Evolutionary conservation across 2,888 invertebrate genomes (phyloP).

Genomic region (Eupithecia abbreviata): DNA sequence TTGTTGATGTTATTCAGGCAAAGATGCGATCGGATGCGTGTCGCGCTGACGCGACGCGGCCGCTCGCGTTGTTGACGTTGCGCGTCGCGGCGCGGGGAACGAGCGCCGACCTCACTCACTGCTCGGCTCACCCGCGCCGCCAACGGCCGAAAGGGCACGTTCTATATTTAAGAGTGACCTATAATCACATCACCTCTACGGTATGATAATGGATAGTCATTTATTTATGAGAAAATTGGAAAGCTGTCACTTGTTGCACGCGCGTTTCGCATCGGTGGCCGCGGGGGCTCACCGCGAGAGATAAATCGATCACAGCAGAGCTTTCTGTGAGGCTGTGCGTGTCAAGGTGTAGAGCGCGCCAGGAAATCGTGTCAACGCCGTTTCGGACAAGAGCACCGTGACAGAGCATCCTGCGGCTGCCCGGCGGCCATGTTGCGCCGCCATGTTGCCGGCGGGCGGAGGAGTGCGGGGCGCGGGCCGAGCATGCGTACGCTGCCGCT

Average conservation of each 20-base stretch:
- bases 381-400: slow-evolving; percentile 75
- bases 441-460: slow-evolving; percentile 81
- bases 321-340: slow-evolving; percentile 66
- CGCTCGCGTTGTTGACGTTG: slow-evolving; percentile 76
- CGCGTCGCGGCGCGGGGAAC: slow-evolving; percentile 79
- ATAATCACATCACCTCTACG: slow-evolving; percentile 73
- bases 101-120: slow-evolving; percentile 76
- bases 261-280: slow-evolving; percentile 59
- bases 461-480: slow-evolving; percentile 57
- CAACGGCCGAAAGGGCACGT: slow-evolving; percentile 76
- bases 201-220: slow-evolving; percentile 64
- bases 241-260: slow-evolving; percentile 81
- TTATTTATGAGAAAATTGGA: slow-evolving; percentile 62
- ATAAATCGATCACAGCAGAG: slow-evolving; percentile 69
- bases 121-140: slow-evolving; percentile 80
- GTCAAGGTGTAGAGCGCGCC: slow-evolving; percentile 70
- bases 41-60: slow-evolving; percentile 53
- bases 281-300: slow-evolving; percentile 60
- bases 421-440: slow-evolving; percentile 84
- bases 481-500: slow-evolving; percentile 78
- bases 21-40: slow-evolving; percentile 65
- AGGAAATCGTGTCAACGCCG: slow-evolving; percentile 73
- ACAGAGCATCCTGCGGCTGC: slow-evolving; percentile 81
- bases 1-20: slow-evolving; percentile 71
- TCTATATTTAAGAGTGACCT: slow-evolving; percentile 78